A percentile compares a stretch with the other conserved stretches of the same genome.
Evolutionary conservation across 2,888 invertebrate genomes (phyloP).

Genomic region (Aphodius granarius): DNA sequence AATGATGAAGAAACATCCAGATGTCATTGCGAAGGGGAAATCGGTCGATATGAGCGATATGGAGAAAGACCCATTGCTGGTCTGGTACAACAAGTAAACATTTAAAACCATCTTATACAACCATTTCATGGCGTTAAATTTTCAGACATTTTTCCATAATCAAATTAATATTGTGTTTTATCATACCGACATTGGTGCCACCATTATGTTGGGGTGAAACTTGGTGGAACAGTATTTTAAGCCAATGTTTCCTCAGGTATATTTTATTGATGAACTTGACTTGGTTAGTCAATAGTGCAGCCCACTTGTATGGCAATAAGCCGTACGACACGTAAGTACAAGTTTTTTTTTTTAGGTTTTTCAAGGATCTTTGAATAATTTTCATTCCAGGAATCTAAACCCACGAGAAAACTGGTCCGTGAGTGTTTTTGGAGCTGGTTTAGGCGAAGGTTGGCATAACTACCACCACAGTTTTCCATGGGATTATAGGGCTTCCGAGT

Average conservation of each 20-base stretch:
- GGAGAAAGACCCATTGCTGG: conserved; percentile 71
- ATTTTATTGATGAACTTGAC: conserved; percentile 76
- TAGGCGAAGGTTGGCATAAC: conserved; percentile 84
- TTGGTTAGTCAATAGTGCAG: conserved; percentile 89
- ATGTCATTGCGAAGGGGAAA: conserved; percentile 75
- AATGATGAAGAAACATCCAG: conserved; percentile 85
- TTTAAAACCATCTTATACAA: conserved; percentile 33
- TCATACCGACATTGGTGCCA: conserved; percentile 64
- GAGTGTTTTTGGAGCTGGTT: conserved; percentile 61
- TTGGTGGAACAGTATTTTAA: conserved; percentile 65
- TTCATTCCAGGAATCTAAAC: conserved; percentile 66
- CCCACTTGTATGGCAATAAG: conserved; percentile 78
- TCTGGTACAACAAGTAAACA: conserved; percentile 77
- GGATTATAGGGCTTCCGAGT: conserved; percentile 90
- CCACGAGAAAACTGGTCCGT: conserved; percentile 79
- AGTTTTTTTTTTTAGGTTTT: neutral
- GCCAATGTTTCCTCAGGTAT: conserved; percentile 71
- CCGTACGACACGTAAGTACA: conserved; percentile 68
- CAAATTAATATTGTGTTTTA: conserved; percentile 69
- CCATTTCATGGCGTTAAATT: conserved; percentile 56
- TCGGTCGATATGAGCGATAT: conserved; percentile 85
- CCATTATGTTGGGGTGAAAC: conserved; percentile 63
- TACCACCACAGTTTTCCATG: conserved; percentile 94
- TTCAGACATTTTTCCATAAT: conserved; percentile 72
- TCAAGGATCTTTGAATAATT: neutral